Evolutionary conservation across 1,140 invertebrate species (phyloP), one percentile per base, ranked within the genome.

Genomic region (Lethrus apterus): DNA sequence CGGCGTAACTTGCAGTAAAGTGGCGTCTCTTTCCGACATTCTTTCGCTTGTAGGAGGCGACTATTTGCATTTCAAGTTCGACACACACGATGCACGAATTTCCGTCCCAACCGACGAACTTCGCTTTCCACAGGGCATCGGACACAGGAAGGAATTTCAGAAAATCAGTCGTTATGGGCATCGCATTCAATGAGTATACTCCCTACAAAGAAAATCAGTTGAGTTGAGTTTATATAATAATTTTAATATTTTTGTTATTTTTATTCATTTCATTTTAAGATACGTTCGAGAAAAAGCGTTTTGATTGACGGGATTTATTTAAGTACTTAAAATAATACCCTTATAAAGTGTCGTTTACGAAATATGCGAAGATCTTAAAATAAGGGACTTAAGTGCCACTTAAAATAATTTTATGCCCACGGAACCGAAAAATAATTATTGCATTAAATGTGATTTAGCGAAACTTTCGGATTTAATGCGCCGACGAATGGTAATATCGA

Each of bases 121-220:
- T 45, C 3, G 49, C 21, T 40, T 54, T 58, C 56, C 56, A 60
- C 14, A 58, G 5, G 13, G 51, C 58, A 33, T 51, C 51, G n/a
- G 42, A 17, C 8, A 58, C 29, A 18, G 58, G 58, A 1, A 58
- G 8, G 26, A 34, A 52, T 2, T 38, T 38, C 11, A 60, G 26
- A 31, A 52, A 41, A 29, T 52, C 50, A 8, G 51, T 21, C 3
- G n/a, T 47, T 8, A 60, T 34, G n/a, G 44, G 35, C 8, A 23
- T 32, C 15, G 56, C 44, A 2, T 38, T 41, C 3, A 49, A n/a
- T 18, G 32, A 35, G 26, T 60, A 60, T 2, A 35, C 26, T 2
- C 47, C 53, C 58, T 60, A 35, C 47, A 58, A 57, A 21, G 36
- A 48, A 46, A 40, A 36, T 33, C 9, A 32, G 4, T 42, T 13